Conservation (phyloP, 2,113 vertebrate species). For the Danionella cerebrum region DNA sequence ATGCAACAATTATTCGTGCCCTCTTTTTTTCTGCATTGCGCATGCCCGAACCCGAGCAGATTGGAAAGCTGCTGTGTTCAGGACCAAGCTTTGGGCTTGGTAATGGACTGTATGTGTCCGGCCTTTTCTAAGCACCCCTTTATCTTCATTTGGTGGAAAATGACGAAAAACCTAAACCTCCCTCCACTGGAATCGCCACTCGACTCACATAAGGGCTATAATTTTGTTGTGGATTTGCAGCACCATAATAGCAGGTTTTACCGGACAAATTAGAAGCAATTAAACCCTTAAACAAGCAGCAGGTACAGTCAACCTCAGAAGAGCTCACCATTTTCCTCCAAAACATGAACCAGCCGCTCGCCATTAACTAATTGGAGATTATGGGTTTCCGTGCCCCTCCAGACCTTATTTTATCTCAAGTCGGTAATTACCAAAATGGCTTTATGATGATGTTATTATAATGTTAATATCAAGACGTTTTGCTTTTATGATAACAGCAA, state of each 20-base stretch:
- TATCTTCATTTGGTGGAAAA: slow-evolving; percentile 42
- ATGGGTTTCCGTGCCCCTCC: slow-evolving; percentile 17
- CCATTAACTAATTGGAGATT: slow-evolving; percentile 40
- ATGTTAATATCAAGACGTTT: slow-evolving; percentile 36
- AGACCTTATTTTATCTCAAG: slow-evolving; percentile 26
- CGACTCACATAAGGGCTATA: slow-evolving; percentile 53
- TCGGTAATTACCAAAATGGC: slow-evolving; percentile 40
- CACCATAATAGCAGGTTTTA: slow-evolving; percentile 53
- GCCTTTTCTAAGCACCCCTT: slow-evolving; percentile 47
- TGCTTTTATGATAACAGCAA: slow-evolving; percentile 34
- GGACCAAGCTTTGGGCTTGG: slow-evolving; percentile 37
- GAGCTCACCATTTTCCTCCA: slow-evolving; percentile 44
- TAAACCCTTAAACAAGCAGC: slow-evolving; percentile 55
- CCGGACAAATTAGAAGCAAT: slow-evolving; percentile 59
- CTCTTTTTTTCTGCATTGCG: slow-evolving; percentile 10
- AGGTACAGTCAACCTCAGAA: slow-evolving; percentile 41
- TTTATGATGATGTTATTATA: slow-evolving; percentile 41
- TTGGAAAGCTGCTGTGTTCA: slow-evolving; percentile 28
- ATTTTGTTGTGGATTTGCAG: slow-evolving; percentile 51
- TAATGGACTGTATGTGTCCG: slow-evolving; percentile 30
- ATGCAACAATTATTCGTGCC: slow-evolving; percentile 37
- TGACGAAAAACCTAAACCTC: slow-evolving; percentile 41
- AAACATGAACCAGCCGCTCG: slow-evolving; percentile 36
- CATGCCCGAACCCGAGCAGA: slow-evolving; percentile 26
- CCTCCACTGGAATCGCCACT: slow-evolving; percentile 48